These are phyloP conservation scores for Steromphala cineraria DNA, from an alignment of 2,888 invertebrate species.

Conservation along the genomic window DNA sequence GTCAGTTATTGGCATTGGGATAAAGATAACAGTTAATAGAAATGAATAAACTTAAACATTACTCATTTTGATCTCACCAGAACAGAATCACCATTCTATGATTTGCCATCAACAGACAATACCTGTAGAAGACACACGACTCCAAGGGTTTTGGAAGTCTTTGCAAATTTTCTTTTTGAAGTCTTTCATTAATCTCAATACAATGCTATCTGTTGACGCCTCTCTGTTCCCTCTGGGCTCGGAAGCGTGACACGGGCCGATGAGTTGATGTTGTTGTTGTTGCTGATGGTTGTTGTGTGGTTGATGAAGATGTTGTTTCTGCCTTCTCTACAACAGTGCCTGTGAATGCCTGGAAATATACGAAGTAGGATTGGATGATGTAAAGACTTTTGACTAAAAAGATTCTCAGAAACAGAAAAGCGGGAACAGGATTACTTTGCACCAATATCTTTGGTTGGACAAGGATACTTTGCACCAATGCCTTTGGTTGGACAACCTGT, in stretches of 20 bases:
- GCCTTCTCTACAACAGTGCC: background rate
- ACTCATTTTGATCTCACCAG: background rate
- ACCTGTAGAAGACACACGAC: background rate
- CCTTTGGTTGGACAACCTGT: too few relatives aligned
- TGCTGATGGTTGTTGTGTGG: background rate
- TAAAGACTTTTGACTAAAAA: background rate
- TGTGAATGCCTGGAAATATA: background rate
- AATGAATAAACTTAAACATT: too few relatives aligned
- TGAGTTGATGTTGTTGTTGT: background rate
- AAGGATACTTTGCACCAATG: too few relatives aligned
- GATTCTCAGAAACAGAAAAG: too few relatives aligned
- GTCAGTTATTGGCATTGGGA: too few relatives aligned
- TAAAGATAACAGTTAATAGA: too few relatives aligned
- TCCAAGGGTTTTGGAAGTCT: background rate
- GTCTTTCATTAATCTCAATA: too few relatives aligned
- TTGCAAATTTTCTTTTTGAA: background rate
- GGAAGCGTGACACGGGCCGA: background rate
- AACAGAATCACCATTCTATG: background rate
- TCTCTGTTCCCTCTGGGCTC: background rate
- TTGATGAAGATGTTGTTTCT: background rate
- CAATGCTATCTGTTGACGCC: background rate
- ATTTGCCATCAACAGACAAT: background rate
- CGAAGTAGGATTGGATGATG: background rate
- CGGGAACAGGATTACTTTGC: too few relatives aligned
- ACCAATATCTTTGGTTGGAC: too few relatives aligned